Percentiles rank a stretch among this genome's conserved stretches.
phyloP scores from a whole-genome alignment of 1,140 invertebrate genomes.

The Phymastichus coffea region DNA sequence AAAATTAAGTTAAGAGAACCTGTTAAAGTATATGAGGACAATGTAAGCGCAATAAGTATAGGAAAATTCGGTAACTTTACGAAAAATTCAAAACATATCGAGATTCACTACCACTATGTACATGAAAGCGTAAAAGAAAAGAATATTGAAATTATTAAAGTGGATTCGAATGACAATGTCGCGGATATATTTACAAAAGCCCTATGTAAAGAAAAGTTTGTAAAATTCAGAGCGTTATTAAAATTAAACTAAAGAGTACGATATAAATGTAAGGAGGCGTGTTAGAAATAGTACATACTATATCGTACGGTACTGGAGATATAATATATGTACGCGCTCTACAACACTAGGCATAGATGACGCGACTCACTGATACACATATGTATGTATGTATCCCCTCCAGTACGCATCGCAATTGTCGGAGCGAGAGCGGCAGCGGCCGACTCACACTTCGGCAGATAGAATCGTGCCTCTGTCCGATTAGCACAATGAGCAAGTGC shows the following conservation, averaged over 20 bases:
- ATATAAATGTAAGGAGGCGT: slow-evolving; percentile 2
- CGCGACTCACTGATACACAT: too few relatives aligned
- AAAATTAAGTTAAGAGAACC: background rate
- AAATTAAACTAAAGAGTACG: background rate
- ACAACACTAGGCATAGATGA: too few relatives aligned
- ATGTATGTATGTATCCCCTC: too few relatives aligned
- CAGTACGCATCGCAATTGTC: too few relatives aligned
- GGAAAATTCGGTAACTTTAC: background rate
- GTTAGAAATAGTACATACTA: background rate
- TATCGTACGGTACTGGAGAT: too few relatives aligned
- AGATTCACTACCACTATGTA: background rate
- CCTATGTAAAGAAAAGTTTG: background rate
- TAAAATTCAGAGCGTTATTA: background rate
- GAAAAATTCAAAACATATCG: background rate
- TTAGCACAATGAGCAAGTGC: too few relatives aligned
- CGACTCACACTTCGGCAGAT: too few relatives aligned
- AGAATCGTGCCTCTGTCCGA: too few relatives aligned
- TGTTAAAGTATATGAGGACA: background rate
- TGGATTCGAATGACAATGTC: background rate
- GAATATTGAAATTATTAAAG: background rate
- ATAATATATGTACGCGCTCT: too few relatives aligned
- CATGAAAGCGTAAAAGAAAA: background rate
- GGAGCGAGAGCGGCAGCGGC: too few relatives aligned
- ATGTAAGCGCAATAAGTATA: background rate
- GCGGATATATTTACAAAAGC: background rate